Conservation (phyloP, 1,140 invertebrate genomes). For the Bombus cullumanus region DNA sequence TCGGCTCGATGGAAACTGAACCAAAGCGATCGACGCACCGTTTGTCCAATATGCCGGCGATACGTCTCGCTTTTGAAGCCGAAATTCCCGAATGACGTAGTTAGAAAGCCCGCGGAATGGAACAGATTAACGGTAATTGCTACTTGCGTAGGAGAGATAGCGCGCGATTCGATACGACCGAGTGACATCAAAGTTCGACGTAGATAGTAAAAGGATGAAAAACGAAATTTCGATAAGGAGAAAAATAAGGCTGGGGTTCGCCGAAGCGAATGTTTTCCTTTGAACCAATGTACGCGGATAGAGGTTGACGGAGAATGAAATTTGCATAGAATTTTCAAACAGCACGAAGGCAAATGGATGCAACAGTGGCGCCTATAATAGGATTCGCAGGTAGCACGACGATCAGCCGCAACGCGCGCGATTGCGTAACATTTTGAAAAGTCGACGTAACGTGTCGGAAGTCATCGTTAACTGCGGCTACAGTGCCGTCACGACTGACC, state of each 20-base stretch:
- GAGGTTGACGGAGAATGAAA: not conserved
- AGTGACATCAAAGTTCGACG: not conserved
- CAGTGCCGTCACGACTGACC: constrained; percentile 52
- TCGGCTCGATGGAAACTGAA: not conserved
- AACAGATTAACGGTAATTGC: not conserved
- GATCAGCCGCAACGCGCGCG: constrained; percentile 20
- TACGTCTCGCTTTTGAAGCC: not conserved
- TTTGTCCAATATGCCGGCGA: not conserved
- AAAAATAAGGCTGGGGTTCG: not conserved
- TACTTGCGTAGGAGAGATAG: not conserved
- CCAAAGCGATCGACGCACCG: not conserved
- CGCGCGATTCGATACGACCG: not conserved
- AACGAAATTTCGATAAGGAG: not conserved
- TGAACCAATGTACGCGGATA: fast-evolving
- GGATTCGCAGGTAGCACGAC: constrained; percentile 40
- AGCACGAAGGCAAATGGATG: not conserved
- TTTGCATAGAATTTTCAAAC: constrained; percentile 1
- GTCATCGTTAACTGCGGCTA: constrained; percentile 49
- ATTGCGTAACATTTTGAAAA: constrained; percentile 58
- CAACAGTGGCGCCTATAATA: constrained; percentile 40
- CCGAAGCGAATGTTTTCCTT: too few relatives aligned
- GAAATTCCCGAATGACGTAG: not conserved
- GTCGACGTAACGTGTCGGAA: constrained; percentile 53
- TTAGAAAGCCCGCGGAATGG: not conserved
- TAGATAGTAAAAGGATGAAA: not conserved